phyloP scores from a whole-genome alignment of 2,113 vertebrate genomes.

The Syngnathoides biaculeatus region DNA sequence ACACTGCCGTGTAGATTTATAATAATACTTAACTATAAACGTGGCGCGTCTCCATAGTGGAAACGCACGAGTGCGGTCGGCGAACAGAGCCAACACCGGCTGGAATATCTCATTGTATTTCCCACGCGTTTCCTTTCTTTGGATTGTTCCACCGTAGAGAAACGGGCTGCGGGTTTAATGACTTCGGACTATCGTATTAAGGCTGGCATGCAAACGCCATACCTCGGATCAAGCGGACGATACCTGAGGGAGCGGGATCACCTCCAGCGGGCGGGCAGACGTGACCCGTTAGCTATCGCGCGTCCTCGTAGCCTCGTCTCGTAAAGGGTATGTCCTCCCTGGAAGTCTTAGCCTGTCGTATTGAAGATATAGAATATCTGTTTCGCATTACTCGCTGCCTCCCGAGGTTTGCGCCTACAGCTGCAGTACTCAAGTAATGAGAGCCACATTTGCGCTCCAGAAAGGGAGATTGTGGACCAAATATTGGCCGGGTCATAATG shows the following conservation, averaged over 20 bases:
- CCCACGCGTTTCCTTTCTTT: too few species aligned
- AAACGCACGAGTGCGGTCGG: too few species aligned
- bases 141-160: too few species aligned
- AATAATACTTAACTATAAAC: too few species aligned
- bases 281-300: too few species aligned
- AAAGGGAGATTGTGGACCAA: constrained; percentile 28
- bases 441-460: constrained; percentile 65
- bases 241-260: constrained; percentile 51
- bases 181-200: constrained; percentile 44
- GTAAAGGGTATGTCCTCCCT: constrained; percentile 51
- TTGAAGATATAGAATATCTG: constrained; percentile 58
- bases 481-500: constrained; percentile 35
- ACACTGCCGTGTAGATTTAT: too few species aligned
- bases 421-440: constrained; percentile 57
- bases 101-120: too few species aligned
- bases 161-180: constrained; percentile 11
- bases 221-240: constrained; percentile 50
- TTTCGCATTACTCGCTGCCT: constrained; percentile 60
- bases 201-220: constrained; percentile 38
- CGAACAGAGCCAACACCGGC: too few species aligned
- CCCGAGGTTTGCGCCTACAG: constrained; percentile 49
- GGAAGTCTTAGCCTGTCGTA: constrained; percentile 42
- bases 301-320: constrained; percentile 39
- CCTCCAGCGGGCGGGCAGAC: constrained; percentile 35
- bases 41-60: too few species aligned